phyloP scores from a whole-genome alignment of 2,113 vertebrate genomes.

The Phrynocephalus versicolor region DNA sequence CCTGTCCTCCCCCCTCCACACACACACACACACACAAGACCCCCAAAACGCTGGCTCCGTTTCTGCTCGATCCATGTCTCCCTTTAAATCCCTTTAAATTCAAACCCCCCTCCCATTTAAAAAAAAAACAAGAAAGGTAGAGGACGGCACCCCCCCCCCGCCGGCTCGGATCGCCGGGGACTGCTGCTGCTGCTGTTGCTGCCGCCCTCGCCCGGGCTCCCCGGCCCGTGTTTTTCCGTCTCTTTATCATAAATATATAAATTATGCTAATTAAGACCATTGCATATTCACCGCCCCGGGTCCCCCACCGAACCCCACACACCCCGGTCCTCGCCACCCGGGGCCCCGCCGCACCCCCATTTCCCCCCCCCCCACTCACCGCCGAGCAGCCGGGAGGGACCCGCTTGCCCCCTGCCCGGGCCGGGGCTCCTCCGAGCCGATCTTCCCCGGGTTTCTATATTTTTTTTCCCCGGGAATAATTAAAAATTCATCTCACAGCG shows the following conservation, averaged over 20 bases:
- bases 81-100: too few species aligned
- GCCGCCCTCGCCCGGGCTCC: slow-evolving; percentile 34
- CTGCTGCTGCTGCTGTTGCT: too few species aligned
- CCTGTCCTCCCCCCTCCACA: too few species aligned
- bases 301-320: slow-evolving; percentile 51
- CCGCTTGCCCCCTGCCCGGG: slow-evolving; percentile 9
- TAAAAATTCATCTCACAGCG: slow-evolving; percentile 86
- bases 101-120: too few species aligned
- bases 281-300: slow-evolving; percentile 90
- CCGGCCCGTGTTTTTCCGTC: slow-evolving; percentile 49
- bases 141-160: too few species aligned
- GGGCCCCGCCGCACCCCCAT: neutral
- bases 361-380: neutral
- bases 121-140: too few species aligned
- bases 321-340: slow-evolving; percentile 41
- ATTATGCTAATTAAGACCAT: slow-evolving; percentile 98
- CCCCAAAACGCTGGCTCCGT: too few species aligned
- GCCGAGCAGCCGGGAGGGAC: slow-evolving; percentile 3
- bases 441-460: slow-evolving; percentile 41
- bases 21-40: too few species aligned
- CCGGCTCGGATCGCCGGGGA: too few species aligned
- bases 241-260: slow-evolving; percentile 99
- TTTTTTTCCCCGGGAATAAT: slow-evolving; percentile 69
- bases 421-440: neutral
- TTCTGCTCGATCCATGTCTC: too few species aligned